These are phyloP conservation scores for Alectura lathami DNA, from an alignment of 2,113 vertebrate species.

Conservation along the genomic window DNA sequence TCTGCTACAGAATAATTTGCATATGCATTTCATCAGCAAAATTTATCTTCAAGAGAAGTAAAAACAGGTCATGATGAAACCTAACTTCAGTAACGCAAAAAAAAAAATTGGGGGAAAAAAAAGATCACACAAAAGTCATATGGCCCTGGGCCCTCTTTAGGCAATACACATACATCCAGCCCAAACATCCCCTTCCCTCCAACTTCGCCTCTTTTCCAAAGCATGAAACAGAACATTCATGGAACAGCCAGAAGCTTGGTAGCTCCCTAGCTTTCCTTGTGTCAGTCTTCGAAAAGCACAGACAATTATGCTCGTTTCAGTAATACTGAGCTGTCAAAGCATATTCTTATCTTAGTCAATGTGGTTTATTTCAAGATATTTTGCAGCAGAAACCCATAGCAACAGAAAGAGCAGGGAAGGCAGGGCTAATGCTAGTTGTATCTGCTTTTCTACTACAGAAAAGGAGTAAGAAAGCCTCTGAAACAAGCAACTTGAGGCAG, in stretches of 20 bases:
- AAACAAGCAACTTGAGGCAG: neutral
- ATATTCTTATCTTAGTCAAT: neutral
- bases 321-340: neutral
- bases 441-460: accelerated
- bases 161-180: neutral
- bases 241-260: neutral
- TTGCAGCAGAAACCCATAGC: neutral
- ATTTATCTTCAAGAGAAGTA: neutral
- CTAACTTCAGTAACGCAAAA: neutral
- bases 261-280: neutral
- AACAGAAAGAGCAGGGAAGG: neutral
- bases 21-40: neutral
- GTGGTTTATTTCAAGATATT: neutral
- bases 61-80: neutral
- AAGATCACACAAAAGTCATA: neutral
- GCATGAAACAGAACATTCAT: neutral
- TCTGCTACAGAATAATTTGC: neutral
- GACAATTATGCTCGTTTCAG: neutral
- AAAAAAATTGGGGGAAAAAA: neutral
- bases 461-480: neutral
- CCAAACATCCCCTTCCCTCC: neutral
- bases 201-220: neutral
- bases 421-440: neutral
- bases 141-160: neutral
- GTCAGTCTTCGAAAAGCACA: neutral